A percentile compares a stretch with the other conserved stretches of the same genome.
Evolutionary conservation across 2,797 vertebrate genomes (phyloP).

Genomic region (Chelidonichthys spinosus): DNA sequence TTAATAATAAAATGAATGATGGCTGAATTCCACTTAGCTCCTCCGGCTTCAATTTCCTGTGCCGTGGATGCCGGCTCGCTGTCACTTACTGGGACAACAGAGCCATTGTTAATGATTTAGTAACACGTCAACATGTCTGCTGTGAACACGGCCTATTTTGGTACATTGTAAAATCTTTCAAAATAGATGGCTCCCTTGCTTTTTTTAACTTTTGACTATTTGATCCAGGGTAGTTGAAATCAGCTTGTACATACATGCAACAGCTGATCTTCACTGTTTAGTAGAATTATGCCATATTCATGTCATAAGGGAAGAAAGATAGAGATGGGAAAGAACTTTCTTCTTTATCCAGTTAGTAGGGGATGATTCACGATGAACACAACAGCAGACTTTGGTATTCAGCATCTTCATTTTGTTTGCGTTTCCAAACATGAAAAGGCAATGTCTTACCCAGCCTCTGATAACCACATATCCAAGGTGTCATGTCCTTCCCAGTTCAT

Average conservation of each 20-base stretch:
- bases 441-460: neutral
- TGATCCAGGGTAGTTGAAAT: neutral
- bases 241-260: neutral
- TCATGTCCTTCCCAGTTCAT: neutral
- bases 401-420: neutral
- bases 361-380: no score
- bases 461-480: neutral
- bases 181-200: neutral
- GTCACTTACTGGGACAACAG: neutral
- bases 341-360: neutral
- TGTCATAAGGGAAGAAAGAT: neutral
- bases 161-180: neutral
- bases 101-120: neutral
- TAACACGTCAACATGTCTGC: neutral
- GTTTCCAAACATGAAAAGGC: no score
- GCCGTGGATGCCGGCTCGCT: neutral
- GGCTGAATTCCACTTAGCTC: neutral
- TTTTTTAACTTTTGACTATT: neutral
- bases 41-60: neutral
- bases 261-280: neutral
- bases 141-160: neutral
- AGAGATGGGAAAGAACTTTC: neutral
- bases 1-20: slow-evolving; percentile 10
- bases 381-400: neutral
- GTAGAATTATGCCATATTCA: neutral